Base-by-base conservation (phyloP, 2,888 invertebrate genomes). In the Perizoma flavofasciatum region DNA sequence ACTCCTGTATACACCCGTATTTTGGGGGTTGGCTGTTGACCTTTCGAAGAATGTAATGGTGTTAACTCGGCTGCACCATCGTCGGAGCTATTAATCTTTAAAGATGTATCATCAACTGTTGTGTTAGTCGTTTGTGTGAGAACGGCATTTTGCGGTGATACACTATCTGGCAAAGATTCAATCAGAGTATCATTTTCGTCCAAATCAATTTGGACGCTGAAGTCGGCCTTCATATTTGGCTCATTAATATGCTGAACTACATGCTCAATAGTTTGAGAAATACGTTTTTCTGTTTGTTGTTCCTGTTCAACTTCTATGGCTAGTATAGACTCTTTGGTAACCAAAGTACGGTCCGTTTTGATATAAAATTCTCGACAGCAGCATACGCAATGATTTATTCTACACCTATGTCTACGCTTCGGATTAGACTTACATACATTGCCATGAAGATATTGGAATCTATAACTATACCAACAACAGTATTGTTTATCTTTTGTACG, bases 401-500 rank as follows among this genome's bases (percentile, higher is more conserved):
- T 73, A 70, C 70, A 78, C 39, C 10, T 66, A 70, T 74, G 73
- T 44, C 44, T 71, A n/a, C 44, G 58, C 34, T 52, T 53, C 10
- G 50, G 43, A 9, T 35, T 48, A 39, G 9, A 5, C 6, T 33
- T 35, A 6, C 3, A 5, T 43, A 59, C 44, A 8, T 59, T 55
- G 9, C 9, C 7, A 67, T 53, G 72, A 53, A 66, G 53, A 37
- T 11, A 11, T 49, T 53, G 37, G 44, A 65, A 66, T 57, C 46
- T 70, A 34, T 63, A 59, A 44, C 71, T 71, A 35, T 79, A 77
- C 87, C 87, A 87, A 61, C 87, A 88, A 64, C 87, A 87, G 59
- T 66, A 77, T 10, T 22, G 5, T 43, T 40, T 45, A 9, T 43
- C 11, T 53, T 49, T 55, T 49, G 6, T 59, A 43, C 54, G 62